phyloP scores from a whole-genome alignment of 2,888 invertebrate species.

The Autographa pulchrina region DNA sequence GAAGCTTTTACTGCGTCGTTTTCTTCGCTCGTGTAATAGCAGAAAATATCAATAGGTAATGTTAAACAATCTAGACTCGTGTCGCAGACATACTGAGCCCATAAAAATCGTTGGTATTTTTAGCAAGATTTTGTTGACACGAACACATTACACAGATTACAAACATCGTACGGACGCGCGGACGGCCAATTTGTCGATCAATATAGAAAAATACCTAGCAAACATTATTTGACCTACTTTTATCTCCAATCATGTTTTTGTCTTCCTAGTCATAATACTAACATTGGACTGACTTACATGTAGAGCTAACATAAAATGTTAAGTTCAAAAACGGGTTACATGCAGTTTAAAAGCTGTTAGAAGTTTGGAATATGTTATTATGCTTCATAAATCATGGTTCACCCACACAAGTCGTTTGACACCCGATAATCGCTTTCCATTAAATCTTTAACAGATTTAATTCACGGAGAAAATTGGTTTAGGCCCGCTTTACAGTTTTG shows the following conservation, averaged over 20 bases:
- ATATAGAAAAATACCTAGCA: conserved; percentile 17
- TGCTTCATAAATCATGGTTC: neutral
- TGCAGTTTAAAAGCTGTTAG: neutral
- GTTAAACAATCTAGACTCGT: neutral
- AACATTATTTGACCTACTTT: conserved; percentile 41
- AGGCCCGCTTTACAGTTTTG: neutral
- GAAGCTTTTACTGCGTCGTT: neutral
- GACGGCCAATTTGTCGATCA: conserved; percentile 19
- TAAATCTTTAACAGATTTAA: neutral
- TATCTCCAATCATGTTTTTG: conserved; percentile 16
- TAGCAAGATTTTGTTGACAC: conserved; percentile 13
- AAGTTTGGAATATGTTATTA: neutral
- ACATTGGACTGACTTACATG: neutral
- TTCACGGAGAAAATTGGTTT: neutral
- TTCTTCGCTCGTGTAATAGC: neutral
- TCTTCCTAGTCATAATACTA: conserved; percentile 11
- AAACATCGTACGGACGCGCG: conserved; percentile 7
- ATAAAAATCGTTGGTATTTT: conserved; percentile 4
- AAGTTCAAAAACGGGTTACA: neutral
- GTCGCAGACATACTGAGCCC: neutral
- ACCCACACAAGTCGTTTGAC: neutral
- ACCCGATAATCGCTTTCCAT: neutral
- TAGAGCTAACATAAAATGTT: neutral
- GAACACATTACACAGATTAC: conserved; percentile 22
- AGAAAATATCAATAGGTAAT: neutral